These are phyloP conservation scores for Amphibalanus amphitrite DNA, from an alignment of 1,140 invertebrate species.

Conservation along the genomic window DNA sequence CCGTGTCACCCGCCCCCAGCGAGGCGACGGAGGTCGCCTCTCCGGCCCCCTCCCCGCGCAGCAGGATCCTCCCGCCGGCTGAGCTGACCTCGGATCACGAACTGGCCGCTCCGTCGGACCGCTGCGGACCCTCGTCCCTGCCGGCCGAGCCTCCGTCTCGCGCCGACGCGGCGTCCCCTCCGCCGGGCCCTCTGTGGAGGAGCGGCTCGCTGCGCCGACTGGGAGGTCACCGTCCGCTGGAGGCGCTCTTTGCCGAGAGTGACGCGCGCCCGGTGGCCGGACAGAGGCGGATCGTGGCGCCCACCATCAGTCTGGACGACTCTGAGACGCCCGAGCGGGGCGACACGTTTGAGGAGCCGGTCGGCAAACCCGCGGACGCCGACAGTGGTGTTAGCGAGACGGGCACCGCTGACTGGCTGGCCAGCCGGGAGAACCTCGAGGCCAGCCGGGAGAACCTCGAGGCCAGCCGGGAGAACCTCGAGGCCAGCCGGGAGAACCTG, in stretches of 20 bases:
- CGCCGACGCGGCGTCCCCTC: too few species aligned
- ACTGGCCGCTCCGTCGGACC: not conserved
- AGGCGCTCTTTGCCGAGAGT: not conserved
- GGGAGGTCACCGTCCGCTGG: not conserved
- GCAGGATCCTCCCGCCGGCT: not conserved
- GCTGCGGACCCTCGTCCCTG: not conserved
- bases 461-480: too few species aligned
- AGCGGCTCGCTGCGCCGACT: not conserved
- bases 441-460: too few species aligned
- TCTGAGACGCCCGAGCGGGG: not conserved
- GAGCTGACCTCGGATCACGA: not conserved
- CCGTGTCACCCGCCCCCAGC: too few species aligned
- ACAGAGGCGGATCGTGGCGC: not conserved
- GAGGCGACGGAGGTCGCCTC: too few species aligned
- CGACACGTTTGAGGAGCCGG: not conserved
- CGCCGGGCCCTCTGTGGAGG: not conserved
- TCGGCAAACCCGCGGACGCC: not conserved
- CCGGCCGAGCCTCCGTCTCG: not conserved
- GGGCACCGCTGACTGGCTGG: not conserved
- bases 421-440: not conserved
- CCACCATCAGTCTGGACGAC: not conserved
- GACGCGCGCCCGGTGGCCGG: too few species aligned
- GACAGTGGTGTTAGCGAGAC: not conserved
- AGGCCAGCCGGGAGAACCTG: not conserved
- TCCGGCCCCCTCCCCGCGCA: too few species aligned